Evolutionary conservation across 2,888 invertebrate genomes (phyloP), one percentile per base, ranked within the genome.

Genomic region (Patella depressa): DNA sequence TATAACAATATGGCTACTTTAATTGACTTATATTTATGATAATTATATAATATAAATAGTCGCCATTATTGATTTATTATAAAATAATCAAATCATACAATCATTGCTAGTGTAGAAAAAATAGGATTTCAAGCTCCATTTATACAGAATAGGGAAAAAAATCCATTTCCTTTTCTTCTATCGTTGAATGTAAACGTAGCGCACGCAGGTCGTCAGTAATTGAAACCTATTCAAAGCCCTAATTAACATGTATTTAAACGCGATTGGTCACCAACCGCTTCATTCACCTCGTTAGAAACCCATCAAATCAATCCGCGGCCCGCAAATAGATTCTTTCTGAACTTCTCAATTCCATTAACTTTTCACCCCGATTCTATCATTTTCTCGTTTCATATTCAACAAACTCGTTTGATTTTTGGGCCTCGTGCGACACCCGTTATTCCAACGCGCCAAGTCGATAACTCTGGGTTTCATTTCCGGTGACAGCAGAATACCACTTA

Each of bases 381-480:
- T 19, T 59, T 59, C 14, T 59, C 14, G 9, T 9, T 12, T 59
- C 17, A 19, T 59, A 19, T 59, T 59, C 19, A 59, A 14, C 17
- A 59, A 14, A 59, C n/a, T 7, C 11, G 17, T 59, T 19, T 59
- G 19, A 59, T 9, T 59, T 19, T 59, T 19, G 59, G 59, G 19
- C 59, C 59, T 59, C 59, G 59, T 59, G 59, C 59, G 59, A 59
- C 59, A 9, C 17, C 59, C 59, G 59, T 59, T 17, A 59, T 59
- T 59, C 59, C 15, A 59, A 59, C 19, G 19, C 59, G 59, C 19
- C 19, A 59, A 19, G 24, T 70, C 59, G 17, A 34, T n/a, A 45
- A 71, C 45, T 57, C 74, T 29, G 73, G 74, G 76, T 72, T 79
- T 76, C 74, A 79, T 76, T 76, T 79, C 79, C 79, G 79, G 79